Evolutionary conservation across 2,113 vertebrate genomes (phyloP), one percentile per base, ranked within the genome.

Genomic region (Lipotes vexillifer): DNA sequence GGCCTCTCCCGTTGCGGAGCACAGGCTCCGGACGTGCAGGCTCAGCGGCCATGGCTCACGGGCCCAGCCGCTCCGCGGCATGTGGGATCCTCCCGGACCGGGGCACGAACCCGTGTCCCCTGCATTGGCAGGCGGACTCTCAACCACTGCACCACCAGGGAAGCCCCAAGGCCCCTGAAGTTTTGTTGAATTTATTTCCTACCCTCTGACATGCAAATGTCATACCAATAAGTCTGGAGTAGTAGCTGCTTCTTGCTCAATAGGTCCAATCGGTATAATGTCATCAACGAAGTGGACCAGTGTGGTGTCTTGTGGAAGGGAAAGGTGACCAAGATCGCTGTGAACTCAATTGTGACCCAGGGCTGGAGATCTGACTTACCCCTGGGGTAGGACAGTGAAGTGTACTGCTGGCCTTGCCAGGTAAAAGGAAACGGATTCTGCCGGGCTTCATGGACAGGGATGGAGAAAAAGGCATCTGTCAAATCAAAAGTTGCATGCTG

Each of bases 321-420:
- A 8, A 5, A 5, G 18, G 49, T 9, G 29, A 9, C n/a, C 5
- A 7, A 18, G 7, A 3, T 21, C 36, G 3, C 17, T 41, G 85
- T 7, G 49, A 38, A 20, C 20, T 13, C 66, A 15, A 0, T 2
- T 29, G 33, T 4, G n/a, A 20, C 36, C 10, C 7, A 31, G n/a
- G 36, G 17, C 66, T 71, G 1, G 59, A 29, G 31, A 55, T 20
- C 1, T n/a, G 20, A 11, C 75, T 23, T 14, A 12, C 75, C 27
- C 46, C 66, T 5, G 11, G 1, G 18, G 49, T 7, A 38, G 49
- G 85, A 29, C 27, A 31, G 36, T 3, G 11, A 8, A 5, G 49
- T 8, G 46, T 9, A 4, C 41, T 3, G 41, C 31, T 57, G 18
- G 82, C 31, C 82, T 63, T 49, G 21, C 20, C 31, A 0, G 2